Evolutionary conservation across 1,140 invertebrate genomes (phyloP).

Genomic region (Aphelinus certus): DNA sequence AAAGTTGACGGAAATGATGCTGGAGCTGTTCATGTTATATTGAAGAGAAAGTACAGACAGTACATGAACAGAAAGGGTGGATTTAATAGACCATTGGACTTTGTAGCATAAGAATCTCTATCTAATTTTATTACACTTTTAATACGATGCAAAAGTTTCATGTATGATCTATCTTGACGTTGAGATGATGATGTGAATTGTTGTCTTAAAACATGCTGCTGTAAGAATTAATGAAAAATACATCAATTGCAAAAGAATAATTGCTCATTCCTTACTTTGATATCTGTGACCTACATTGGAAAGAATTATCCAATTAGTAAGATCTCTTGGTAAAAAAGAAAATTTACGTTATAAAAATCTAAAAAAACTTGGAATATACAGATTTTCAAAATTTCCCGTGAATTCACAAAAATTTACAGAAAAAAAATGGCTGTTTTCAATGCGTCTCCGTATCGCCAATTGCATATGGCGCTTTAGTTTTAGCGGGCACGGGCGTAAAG

Average conservation of each 20-base stretch:
- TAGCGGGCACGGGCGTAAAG: constrained; percentile 12
- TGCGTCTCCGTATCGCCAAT: neutral
- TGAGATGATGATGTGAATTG: neutral
- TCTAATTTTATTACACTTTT: constrained; percentile 7
- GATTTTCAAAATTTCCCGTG: too few species aligned
- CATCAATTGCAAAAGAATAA: too few species aligned
- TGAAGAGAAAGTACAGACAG: constrained; percentile 97
- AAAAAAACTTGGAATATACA: too few species aligned
- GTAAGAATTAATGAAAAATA: too few species aligned
- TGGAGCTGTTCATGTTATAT: constrained; percentile 91
- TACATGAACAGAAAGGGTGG: constrained; percentile 99
- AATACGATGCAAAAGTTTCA: neutral
- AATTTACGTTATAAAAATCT: too few species aligned
- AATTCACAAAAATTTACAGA: too few species aligned
- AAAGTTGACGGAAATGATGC: constrained; percentile 94
- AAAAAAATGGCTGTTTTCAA: neutral
- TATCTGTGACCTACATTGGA: too few species aligned
- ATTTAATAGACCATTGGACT: constrained; percentile 97
- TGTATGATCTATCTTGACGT: neutral
- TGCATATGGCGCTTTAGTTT: neutral
- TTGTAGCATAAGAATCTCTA: constrained; percentile 76
- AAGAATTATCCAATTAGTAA: too few species aligned
- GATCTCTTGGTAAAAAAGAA: too few species aligned
- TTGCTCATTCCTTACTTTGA: too few species aligned
- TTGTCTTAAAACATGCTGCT: neutral